A percentile compares a stretch with the other conserved stretches of the same genome.
These are phyloP conservation scores for Buceros bicornis DNA, from an alignment of 2,797 vertebrate species.

Conservation along the genomic window DNA sequence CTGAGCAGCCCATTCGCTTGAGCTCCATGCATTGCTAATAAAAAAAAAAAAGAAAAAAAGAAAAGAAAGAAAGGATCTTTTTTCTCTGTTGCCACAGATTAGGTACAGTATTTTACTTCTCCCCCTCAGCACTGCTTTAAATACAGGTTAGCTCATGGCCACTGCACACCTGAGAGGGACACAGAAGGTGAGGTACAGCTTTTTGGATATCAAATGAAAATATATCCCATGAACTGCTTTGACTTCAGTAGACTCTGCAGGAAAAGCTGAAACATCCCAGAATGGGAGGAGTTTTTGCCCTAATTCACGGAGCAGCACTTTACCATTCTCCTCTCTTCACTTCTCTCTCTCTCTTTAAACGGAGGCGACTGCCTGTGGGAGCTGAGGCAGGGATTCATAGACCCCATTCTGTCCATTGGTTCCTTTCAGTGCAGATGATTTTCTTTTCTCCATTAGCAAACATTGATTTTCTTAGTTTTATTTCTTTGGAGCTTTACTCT, in stretches of 20 bases:
- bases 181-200: neutral
- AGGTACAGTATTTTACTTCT: neutral
- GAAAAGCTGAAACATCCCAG: neutral
- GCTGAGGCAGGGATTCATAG: neutral
- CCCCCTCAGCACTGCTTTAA: neutral
- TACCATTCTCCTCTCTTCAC: neutral
- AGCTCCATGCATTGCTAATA: neutral
- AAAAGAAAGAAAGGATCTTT: neutral
- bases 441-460: slow-evolving; percentile 10
- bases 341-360: neutral
- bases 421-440: slow-evolving; percentile 26
- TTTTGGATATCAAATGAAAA: neutral
- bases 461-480: slow-evolving; percentile 72
- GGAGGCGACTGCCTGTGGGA: neutral
- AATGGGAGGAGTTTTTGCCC: neutral
- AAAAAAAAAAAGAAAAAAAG: neutral
- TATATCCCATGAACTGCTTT: neutral
- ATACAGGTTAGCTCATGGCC: neutral
- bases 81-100: neutral
- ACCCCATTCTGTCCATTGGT: slow-evolving; percentile 37
- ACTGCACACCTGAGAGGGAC: neutral
- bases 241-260: neutral
- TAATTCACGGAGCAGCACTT: neutral
- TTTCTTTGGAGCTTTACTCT: slow-evolving; percentile 60
- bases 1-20: neutral